Base-by-base conservation (phyloP, 2,797 vertebrate genomes). In the Garrulus glandarius region DNA sequence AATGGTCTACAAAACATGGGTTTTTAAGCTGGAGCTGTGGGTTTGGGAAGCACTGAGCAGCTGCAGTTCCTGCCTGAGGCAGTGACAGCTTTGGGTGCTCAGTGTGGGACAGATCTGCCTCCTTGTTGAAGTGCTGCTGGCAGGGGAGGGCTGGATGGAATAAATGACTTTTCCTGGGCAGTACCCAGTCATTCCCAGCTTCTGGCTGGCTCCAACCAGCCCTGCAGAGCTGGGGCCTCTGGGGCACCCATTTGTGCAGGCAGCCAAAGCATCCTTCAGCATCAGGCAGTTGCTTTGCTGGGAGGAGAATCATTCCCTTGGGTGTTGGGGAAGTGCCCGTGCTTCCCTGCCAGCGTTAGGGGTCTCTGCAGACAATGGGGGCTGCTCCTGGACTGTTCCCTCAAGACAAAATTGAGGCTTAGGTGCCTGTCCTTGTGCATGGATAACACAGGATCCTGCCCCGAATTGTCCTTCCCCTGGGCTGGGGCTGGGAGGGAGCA, bases 1-100 rank as follows among this genome's bases (percentile, higher is more conserved):
- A 61, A 10, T 2, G 26, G 3, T 6, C 10, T 64, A 2, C 18
- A 23, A 32, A 83, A 49, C 8, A 3, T 0, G 11, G 22, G 3
- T 43, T 80, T 95, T 84, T 3, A 7, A 55, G n/a, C 15, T 53
- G 61, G 65, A 21, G 37, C 8, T 39, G 23, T 46, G 23, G 21
- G 10, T 59, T 43, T 68, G 34, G 59, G 30, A 30, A 5, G 9
- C 55, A 1, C 17, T 8, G 39, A 50, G 56, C 44, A 79, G 39
- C 69, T 43, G 53, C 57, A 55, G 4, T 21, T 44, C 23, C 6
- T 30, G 10, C 15, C 44, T 4, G 56, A 46, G 82, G 67, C 46
- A 10, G n/a, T 4, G 26, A 1, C 26, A 36, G 8, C 13, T 65
- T 3, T 20, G 30, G 46, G n/a, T 44, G 44, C 55, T 44, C 29